A percentile compares a stretch with the other conserved stretches of the same genome.
Evolutionary conservation across 2,797 vertebrate species (phyloP).

Genomic region (Anableps anableps): DNA sequence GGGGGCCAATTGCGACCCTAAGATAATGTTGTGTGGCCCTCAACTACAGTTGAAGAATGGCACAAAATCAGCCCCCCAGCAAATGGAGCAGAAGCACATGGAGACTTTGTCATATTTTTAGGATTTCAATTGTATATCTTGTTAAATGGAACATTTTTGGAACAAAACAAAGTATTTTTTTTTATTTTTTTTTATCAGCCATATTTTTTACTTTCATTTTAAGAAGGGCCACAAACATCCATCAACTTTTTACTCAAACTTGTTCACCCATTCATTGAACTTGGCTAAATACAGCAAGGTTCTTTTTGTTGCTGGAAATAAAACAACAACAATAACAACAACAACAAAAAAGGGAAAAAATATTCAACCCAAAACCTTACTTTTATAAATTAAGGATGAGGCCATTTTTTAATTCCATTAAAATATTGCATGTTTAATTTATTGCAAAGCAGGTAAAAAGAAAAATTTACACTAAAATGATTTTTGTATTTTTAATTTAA

Average conservation of each 20-base stretch:
- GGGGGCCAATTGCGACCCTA: background rate
- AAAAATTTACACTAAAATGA: no score
- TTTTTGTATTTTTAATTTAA: no score
- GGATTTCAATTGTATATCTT: background rate
- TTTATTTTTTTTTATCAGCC: background rate
- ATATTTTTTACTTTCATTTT: background rate
- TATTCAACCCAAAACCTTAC: no score
- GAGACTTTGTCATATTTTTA: background rate
- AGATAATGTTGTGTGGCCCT: background rate
- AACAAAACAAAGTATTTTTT: background rate
- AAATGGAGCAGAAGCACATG: background rate
- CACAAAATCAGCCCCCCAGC: background rate
- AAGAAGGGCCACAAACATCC: background rate
- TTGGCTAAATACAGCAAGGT: background rate
- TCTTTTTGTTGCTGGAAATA: background rate
- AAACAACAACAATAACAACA: no score
- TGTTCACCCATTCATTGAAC: background rate
- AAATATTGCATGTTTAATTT: background rate
- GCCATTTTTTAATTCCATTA: no score
- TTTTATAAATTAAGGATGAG: no score
- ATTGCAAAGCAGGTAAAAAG: no score
- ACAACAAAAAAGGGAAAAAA: no score
- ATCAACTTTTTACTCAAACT: background rate
- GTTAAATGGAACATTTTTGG: background rate
- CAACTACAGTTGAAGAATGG: background rate